Conservation (phyloP, 2,113 vertebrate species). For the Pycnonotus jocosus region DNA sequence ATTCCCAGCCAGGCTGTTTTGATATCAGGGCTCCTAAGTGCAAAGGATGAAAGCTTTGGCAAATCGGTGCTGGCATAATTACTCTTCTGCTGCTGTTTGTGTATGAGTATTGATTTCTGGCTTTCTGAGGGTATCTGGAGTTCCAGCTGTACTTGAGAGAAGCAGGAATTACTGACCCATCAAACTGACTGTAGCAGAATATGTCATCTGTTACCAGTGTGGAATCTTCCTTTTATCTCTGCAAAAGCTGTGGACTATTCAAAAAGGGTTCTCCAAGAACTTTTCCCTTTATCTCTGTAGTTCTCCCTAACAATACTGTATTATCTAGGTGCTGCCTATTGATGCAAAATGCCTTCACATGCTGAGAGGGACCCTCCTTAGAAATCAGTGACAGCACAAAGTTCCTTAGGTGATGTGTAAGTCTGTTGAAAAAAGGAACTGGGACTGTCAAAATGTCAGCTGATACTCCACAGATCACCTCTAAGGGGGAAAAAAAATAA, state of each 20-base stretch:
- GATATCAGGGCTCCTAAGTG: not conserved
- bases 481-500: not conserved
- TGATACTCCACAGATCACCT: not conserved
- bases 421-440: not conserved
- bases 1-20: not conserved
- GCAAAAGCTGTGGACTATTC: not conserved
- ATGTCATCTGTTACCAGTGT: not conserved
- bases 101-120: not conserved
- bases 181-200: not conserved
- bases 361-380: not conserved
- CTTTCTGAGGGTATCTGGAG: not conserved
- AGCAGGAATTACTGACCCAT: not conserved
- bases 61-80: not conserved
- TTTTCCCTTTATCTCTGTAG: not conserved
- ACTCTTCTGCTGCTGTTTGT: not conserved
- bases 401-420: not conserved
- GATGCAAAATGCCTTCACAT: not conserved
- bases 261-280: not conserved
- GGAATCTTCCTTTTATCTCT: not conserved
- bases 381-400: not conserved
- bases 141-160: not conserved
- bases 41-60: not conserved
- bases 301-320: not conserved
- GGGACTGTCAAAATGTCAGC: not conserved
- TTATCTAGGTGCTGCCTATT: not conserved